Evolutionary conservation across 1,140 invertebrate species (phyloP).

Genomic region (Lordiphosa stackelbergi): DNA sequence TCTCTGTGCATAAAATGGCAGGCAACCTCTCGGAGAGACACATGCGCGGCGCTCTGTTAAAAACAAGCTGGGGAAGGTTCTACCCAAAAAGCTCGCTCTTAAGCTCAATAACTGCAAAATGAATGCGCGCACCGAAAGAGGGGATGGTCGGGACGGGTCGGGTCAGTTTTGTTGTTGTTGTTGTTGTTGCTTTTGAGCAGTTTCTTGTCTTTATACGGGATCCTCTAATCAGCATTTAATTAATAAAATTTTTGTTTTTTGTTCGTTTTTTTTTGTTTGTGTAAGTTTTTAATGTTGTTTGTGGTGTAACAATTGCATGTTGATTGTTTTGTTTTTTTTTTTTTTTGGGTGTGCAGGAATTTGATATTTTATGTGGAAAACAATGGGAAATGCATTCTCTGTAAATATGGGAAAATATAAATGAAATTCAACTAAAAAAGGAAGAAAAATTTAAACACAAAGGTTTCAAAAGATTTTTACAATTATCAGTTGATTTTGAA

Average conservation of each 20-base stretch:
- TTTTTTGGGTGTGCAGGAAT: slow-evolving; percentile 23
- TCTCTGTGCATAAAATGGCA: slow-evolving; percentile 47
- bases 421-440: no score
- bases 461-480: no score
- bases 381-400: slow-evolving; percentile 19
- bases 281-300: slow-evolving; percentile 5
- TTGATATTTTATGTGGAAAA: slow-evolving; percentile 34
- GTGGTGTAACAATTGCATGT: slow-evolving; percentile 22
- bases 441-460: no score
- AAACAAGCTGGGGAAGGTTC: slow-evolving; percentile 19
- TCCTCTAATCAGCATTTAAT: slow-evolving; percentile 52
- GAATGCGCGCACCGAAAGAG: slow-evolving; percentile 41
- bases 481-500: no score
- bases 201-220: slow-evolving; percentile 23
- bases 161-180: slow-evolving; percentile 7
- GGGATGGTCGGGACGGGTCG: slow-evolving; percentile 35
- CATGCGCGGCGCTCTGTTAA: slow-evolving; percentile 38
- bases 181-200: no score
- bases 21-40: slow-evolving; percentile 13
- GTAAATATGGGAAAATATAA: background rate
- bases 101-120: slow-evolving; percentile 44
- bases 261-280: slow-evolving; percentile 12
- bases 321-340: slow-evolving; percentile 21
- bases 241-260: slow-evolving; percentile 33
- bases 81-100: slow-evolving; percentile 34